Conservation (phyloP, 2,113 vertebrate species). For the Notothenia rossii region DNA sequence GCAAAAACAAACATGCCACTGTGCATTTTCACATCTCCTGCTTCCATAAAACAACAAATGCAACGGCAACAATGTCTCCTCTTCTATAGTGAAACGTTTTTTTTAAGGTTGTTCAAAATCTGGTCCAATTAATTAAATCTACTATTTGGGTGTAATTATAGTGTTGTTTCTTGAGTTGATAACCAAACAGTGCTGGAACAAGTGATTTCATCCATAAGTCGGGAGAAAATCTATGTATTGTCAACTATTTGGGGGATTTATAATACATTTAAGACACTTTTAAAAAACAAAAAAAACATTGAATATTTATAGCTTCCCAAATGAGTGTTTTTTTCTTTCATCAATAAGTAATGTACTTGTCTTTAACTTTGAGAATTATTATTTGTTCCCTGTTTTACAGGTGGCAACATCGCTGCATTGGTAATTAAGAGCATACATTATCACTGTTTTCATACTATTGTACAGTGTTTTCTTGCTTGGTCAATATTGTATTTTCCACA, state of each 20-base stretch:
- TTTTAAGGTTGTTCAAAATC: background rate
- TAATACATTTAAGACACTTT: no score
- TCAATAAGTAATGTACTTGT: background rate
- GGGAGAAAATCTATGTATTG: no score
- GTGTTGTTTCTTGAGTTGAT: background rate
- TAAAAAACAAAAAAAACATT: no score
- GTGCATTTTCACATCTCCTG: background rate
- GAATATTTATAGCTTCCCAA: no score
- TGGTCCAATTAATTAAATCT: background rate
- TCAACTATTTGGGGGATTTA: no score
- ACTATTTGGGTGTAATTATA: background rate
- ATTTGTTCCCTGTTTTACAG: conserved; percentile 60
- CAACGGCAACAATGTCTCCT: background rate
- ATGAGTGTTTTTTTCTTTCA: background rate
- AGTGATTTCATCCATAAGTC: background rate
- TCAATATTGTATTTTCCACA: conserved; percentile 50
- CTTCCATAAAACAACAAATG: background rate
- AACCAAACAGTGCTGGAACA: background rate
- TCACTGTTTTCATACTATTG: background rate
- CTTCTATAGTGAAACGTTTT: no score
- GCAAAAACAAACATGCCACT: background rate
- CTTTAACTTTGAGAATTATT: background rate
- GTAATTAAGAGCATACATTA: conserved; percentile 31
- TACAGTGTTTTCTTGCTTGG: background rate
- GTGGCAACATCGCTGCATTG: conserved; percentile 82